Evolutionary conservation across 1,140 invertebrate species (phyloP).

Genomic region (Drosophila arizonae): DNA sequence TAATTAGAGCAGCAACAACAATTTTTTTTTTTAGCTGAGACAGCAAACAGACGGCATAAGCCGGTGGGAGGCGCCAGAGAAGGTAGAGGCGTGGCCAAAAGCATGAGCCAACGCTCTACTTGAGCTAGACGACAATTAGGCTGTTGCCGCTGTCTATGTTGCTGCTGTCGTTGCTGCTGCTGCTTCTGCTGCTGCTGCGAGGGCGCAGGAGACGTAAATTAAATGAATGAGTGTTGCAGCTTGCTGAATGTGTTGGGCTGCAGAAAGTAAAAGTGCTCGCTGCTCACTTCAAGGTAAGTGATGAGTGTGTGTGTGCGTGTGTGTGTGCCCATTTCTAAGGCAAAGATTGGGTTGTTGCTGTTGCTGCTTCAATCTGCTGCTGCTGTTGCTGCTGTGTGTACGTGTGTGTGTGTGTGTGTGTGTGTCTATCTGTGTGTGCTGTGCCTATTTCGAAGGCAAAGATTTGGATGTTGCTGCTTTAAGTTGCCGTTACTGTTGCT

Average conservation of each 20-base stretch:
- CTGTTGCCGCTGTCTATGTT: conserved; percentile 5
- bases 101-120: conserved; percentile 26
- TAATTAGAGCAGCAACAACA: conserved; percentile 74
- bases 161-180: background rate
- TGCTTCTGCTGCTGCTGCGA: conserved; percentile 6
- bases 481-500: conserved; percentile 8
- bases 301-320: conserved; percentile 19
- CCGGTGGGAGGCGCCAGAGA: background rate
- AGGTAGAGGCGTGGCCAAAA: conserved; percentile 3
- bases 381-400: background rate
- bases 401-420: too few relatives aligned
- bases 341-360: conserved; percentile 35
- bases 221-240: conserved; percentile 66
- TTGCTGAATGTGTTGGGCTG: conserved; percentile 20
- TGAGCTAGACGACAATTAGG: conserved; percentile 75
- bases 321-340: conserved; percentile 53
- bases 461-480: conserved; percentile 1
- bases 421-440: too few relatives aligned
- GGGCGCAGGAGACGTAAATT: conserved; percentile 55
- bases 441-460: too few relatives aligned
- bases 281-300: conserved; percentile 71
- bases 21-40: conserved; percentile 63
- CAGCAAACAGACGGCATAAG: conserved; percentile 65
- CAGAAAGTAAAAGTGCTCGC: conserved; percentile 74
- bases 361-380: conserved; percentile 17